Evolutionary conservation across 2,113 vertebrate species (phyloP), one percentile per base, ranked within the genome.

Genomic region (Trematocara marginatum): DNA sequence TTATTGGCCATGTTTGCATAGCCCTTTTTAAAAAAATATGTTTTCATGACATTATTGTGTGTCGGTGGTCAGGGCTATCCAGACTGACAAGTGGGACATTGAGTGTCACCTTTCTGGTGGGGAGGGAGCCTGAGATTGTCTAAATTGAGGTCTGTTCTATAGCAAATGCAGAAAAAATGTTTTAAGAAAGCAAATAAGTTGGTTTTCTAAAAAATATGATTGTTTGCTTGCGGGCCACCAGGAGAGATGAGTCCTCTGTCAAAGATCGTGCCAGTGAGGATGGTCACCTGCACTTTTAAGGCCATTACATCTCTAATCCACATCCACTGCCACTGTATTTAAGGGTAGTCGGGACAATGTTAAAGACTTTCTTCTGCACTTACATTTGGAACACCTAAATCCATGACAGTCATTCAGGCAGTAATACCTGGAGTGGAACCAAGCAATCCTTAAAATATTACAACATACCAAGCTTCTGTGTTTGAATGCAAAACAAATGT

Each of bases 181-280:
- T 2, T 6, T 20, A 52, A 52, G 51, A 52, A 52, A 52, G 51
- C 0, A 52, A 52, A 52, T 52, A 52, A 20, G 51, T 52, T 52
- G 18, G 18, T 52, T 20, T 52, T 52, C 51, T 52, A 52, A 52
- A 52, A 1, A 49, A 49, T 49, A 49, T 49, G 45, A 49, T 49
- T 49, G 7, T 49, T 49, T 2, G 47, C 15, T 49, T 49, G 47
- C 2, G 20, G 53, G 0, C 23, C 53, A 13, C 53, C 53, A 56
- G 6, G 53, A 56, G 11, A 56, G 53, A 29, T 29, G 23, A 56
- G 53, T 56, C 23, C 53, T 56, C 23, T 0, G 53, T 56, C 11
- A 7, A 11, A 56, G 6, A 0, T 56, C 0, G 23, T 56, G 2
- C 4, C 53, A 56, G 2, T 56, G 6, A 56, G 23, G 23, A 56